Base-by-base conservation (phyloP, 2,888 invertebrate species). In the Lasioglossum lativentre region DNA sequence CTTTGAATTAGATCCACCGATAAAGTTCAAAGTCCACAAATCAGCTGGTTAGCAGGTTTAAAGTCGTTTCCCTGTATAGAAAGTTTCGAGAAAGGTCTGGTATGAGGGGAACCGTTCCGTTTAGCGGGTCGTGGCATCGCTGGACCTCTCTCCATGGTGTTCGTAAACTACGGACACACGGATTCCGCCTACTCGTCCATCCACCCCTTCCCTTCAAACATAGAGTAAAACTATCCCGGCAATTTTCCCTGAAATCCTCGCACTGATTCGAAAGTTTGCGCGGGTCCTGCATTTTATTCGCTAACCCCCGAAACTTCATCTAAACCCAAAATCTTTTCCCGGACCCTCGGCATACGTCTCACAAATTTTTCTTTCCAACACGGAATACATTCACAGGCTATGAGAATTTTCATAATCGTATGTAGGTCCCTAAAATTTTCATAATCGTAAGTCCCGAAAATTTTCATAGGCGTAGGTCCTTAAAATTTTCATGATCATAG, bases 111-210 rank as follows among this genome's bases (percentile, higher is more conserved):
- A 75, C 19, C 27, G 30, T 63, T 4, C 45, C 63, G 34, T 63
- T 38, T 38, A 68, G 40, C 40, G 12, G 2, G 34, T 34, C 68
- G 40, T n/a, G 38, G 38, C 38, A 68, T 68, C 38, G 68, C 40
- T 10, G 5, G 40, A 40, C 38, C 66, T 68, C n/a, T 52, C 52
- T 10, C 38, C 38, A 63, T 63, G 63, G 63, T 63, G 63, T 30
- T 63, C 63, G 63, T 63, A 63, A 63, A 63, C 63, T 63, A 27
- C 16, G 63, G 63, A 63, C 63, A 63, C 59, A 59, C 59, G 59
- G 10, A 59, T 27, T 59, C 59, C 59, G n/a, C 27, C 59, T n/a
- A 59, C 27, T 59, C n/a, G 27, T 27, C 59, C 27, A 27, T 59
- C 63, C 63, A 30, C 30, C 63, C 63, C 30, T 16, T 16, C 63